These are phyloP conservation scores for Zygogramma bicolorata DNA, from an alignment of 2,888 invertebrate species.

Conservation along the genomic window DNA sequence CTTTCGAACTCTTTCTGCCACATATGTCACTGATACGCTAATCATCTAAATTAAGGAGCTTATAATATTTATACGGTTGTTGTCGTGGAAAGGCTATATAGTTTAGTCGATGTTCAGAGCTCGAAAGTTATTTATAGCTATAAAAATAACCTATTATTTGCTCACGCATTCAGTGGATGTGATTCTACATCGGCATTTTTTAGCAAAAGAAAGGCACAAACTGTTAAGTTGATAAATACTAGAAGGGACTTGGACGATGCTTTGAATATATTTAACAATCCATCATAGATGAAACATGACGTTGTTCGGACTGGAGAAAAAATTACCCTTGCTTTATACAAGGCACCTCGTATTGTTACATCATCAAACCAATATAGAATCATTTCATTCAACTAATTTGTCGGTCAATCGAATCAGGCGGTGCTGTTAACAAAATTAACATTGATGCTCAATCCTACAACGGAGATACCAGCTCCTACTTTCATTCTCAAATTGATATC, in stretches of 20 bases:
- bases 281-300: slow-evolving; percentile 1
- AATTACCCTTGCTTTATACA: background rate
- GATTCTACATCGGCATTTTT: slow-evolving; percentile 6
- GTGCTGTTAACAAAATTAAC: slow-evolving; percentile 10
- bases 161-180: slow-evolving; percentile 14
- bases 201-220: slow-evolving; percentile 13
- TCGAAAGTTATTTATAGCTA: slow-evolving; percentile 6
- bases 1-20: slow-evolving; percentile 1
- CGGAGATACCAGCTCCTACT: too few species aligned
- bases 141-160: slow-evolving; percentile 13
- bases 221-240: slow-evolving; percentile 11
- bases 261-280: background rate
- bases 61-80: too few species aligned
- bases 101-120: background rate
- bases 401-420: background rate
- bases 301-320: background rate
- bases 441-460: background rate
- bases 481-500: too few species aligned
- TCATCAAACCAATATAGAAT: background rate
- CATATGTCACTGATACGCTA: too few species aligned
- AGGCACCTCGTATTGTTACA: background rate
- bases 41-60: too few species aligned
- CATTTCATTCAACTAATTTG: background rate
- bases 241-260: slow-evolving; percentile 16
- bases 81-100: too few species aligned